Evolutionary conservation across 2,797 vertebrate species (phyloP), one percentile per base, ranked within the genome.

Genomic region (Corythornis leucogaster): DNA sequence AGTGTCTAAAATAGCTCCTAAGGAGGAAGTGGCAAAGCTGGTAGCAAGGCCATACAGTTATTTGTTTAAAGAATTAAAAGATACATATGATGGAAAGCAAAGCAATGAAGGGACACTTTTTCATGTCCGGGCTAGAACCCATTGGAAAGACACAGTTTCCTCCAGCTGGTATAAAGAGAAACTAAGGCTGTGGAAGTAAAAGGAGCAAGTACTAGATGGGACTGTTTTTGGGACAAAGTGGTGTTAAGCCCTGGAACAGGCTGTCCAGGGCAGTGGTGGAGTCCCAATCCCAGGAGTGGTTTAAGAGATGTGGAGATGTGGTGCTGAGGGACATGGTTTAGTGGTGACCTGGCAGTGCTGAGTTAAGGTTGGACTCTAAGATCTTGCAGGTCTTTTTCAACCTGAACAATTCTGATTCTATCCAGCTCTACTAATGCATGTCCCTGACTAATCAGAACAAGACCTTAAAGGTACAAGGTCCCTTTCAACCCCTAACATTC

Each of bases 101-200:
- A 75, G 43, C 30, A 57, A 35, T 2, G 7, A 53, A 53, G 9
- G 22, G 38, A 58, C 15, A 12, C 5, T 79, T 74, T 40, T 48
- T 9, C 15, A 33, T 57, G 26, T 25, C 30, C 8, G 33, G 26
- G 30, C 9, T 71, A 69, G n/a, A 54, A 67, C 50, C 31, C 25
- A 12, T 1, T 38, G 38, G 48, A 35, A 76, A 54, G 6, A 30
- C 16, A 17, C 53, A 8, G 4, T 31, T 55, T 70, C 17, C 48
- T 53, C 0, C 15, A 0, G 0, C 20, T 43, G 38, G 18, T 2
- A 35, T 50, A 51, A 80, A 51, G 28, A 6, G 17, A 67, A 84
- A 51, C 7, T 6, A 12, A 64, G n/a, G 26, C 13, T 8, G 26
- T 67, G 71, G 30, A 2, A n/a, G 12, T 6, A 55, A 63, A 78